These are phyloP conservation scores for Irena cyanogastra DNA, from an alignment of 2,113 vertebrate genomes.

Conservation along the genomic window DNA sequence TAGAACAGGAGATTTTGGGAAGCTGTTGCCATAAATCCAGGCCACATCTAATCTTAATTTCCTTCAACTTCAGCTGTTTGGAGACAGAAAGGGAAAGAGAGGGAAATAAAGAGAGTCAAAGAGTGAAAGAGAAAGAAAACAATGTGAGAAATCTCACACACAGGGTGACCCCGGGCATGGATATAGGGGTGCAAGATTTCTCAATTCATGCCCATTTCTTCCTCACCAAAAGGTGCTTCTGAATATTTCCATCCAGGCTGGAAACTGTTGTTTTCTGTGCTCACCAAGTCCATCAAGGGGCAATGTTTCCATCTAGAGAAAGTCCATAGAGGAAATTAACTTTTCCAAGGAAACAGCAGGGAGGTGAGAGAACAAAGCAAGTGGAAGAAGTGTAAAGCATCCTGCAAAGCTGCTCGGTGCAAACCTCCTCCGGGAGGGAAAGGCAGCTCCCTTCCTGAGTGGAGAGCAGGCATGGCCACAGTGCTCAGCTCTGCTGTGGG, in stretches of 20 bases:
- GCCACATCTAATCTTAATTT: background rate
- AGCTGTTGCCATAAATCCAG: background rate
- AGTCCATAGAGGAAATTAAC: background rate
- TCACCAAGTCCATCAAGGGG: background rate
- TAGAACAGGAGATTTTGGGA: background rate
- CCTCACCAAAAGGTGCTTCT: background rate
- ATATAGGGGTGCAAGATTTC: background rate
- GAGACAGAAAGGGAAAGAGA: background rate
- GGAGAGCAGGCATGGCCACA: background rate
- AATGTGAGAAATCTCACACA: background rate
- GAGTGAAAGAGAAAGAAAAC: background rate
- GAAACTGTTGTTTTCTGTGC: background rate
- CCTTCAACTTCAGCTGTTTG: background rate
- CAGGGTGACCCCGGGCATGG: background rate
- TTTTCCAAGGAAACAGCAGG: slow-evolving; percentile 9
- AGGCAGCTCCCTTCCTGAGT: background rate
- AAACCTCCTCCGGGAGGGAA: background rate
- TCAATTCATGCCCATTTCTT: background rate
- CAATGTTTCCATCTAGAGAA: background rate
- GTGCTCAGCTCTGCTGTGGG: background rate
- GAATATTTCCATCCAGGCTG: background rate
- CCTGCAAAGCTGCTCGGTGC: background rate
- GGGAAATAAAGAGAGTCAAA: background rate
- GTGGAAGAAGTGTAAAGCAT: background rate
- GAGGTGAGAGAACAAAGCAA: background rate